Conservation (phyloP, 2,888 invertebrate genomes). For the Blastobasis adustella region DNA sequence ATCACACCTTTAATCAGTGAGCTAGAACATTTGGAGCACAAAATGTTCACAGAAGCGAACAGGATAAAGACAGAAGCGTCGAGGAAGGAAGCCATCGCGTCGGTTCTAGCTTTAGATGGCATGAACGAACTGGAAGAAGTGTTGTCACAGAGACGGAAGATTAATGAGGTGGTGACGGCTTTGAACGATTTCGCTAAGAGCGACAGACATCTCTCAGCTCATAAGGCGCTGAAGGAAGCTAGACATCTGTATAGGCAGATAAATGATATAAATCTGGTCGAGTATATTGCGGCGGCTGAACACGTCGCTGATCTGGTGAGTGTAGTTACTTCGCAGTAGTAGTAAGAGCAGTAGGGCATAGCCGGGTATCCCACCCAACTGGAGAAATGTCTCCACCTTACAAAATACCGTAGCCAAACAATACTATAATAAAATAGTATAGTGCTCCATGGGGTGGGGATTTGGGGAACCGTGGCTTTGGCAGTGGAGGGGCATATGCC, state of each 20-base stretch:
- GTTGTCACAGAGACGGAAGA: slow-evolving; percentile 38
- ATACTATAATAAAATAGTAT: too few relatives aligned
- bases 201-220: slow-evolving; percentile 59
- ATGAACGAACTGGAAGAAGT: slow-evolving; percentile 58
- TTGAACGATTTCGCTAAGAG: slow-evolving; percentile 64
- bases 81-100: slow-evolving; percentile 36
- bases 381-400: too few relatives aligned
- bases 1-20: slow-evolving; percentile 43
- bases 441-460: too few relatives aligned
- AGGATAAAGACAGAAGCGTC: slow-evolving; percentile 38
- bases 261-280: slow-evolving; percentile 48
- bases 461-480: too few relatives aligned
- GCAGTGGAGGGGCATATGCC: too few relatives aligned
- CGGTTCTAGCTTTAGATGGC: slow-evolving; percentile 52
- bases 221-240: slow-evolving; percentile 62
- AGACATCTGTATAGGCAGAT: slow-evolving; percentile 52
- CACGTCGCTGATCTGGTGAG: slow-evolving; percentile 60
- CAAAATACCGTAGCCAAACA: too few relatives aligned
- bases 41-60: slow-evolving; percentile 46
- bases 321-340: slow-evolving; percentile 1
- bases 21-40: slow-evolving; percentile 49
- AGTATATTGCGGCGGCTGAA: slow-evolving; percentile 50
- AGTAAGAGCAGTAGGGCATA: too few relatives aligned
- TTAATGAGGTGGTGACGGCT: slow-evolving; percentile 56
- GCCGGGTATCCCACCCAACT: too few relatives aligned